A percentile compares a stretch with the other conserved stretches of the same genome.
Conservation (phyloP, 2,888 invertebrate genomes). For the Eugnorisma glareosa region DNA sequence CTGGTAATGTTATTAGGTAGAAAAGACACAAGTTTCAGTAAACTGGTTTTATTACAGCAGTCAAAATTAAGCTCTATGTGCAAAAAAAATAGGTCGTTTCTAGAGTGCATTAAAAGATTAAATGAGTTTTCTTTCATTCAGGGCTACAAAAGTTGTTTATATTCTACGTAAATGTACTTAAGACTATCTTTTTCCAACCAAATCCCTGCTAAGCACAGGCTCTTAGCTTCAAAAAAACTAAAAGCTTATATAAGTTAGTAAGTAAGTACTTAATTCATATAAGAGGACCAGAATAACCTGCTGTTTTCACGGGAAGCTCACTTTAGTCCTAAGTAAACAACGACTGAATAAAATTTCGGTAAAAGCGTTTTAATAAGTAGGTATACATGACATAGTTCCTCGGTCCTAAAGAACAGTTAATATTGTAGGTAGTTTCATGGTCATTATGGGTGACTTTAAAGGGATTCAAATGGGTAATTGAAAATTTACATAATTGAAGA, state of each 20-base stretch:
- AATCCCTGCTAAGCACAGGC: background rate
- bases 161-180: background rate
- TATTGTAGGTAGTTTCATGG: conserved; percentile 22
- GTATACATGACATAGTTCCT: conserved; percentile 18
- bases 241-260: conserved; percentile 22
- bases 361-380: conserved; percentile 50
- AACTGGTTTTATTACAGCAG: background rate
- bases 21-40: background rate
- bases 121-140: background rate
- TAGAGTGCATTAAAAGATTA: background rate
- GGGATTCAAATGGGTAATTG: background rate
- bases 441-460: background rate
- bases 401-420: conserved; percentile 14
- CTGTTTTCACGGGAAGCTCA: conserved; percentile 25
- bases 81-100: background rate
- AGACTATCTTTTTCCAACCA: background rate
- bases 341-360: conserved; percentile 52
- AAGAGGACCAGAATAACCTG: conserved; percentile 14
- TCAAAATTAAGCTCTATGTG: background rate
- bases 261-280: conserved; percentile 29
- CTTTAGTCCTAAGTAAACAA: conserved; percentile 60
- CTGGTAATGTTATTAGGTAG: background rate
- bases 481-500: conserved; percentile 8
- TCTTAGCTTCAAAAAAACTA: conserved; percentile 17
- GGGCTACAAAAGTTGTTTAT: background rate